Base-by-base conservation (phyloP, 1,140 invertebrate genomes). In the Cepaea nemoralis region DNA sequence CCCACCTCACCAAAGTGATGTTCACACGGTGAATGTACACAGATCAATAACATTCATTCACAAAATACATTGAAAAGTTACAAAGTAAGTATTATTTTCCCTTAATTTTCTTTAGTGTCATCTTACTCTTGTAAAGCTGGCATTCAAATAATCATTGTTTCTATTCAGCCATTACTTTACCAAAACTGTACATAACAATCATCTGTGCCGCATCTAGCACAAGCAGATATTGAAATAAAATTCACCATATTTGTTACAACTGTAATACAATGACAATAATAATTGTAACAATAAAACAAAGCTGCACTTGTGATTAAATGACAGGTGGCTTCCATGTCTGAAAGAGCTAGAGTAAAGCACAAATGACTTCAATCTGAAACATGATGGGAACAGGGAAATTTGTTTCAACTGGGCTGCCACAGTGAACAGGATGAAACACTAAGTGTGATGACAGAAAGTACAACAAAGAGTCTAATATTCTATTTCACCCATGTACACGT, bases 311-410 rank as follows among this genome's bases (percentile, higher is more conserved):
- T 42, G 16, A 70, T 70, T 40, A 40, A 42, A 33, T 35, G 16
- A 33, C n/a, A 69, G 35, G 35, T 70, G 69, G 40, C 69, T 37
- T n/a, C 69, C 33, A 40, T 40, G 37, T 70, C 40, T 70, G 69
- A 70, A 70, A 70, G 69, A 70, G 3, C 69, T 19, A 70, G 35
- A 70, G 69, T 70, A 70, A 70, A 70, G 69, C 35, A 70, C 37
- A 70, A 40, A 3, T 24, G 24, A 22, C 22, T 24, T 16, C 31
- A 69, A 69, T 35, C 3, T 39, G 24, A n/a, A 22, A 70, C 19
- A 40, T 39, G 3, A 42, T 1, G 10, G 40, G 14, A 14, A 35
- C 6, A 69, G 19, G 66, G 66, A 33, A n/a, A 70, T 37, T 40
- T 40, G 5, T 40, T 40, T 1, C 1, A 70, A 70, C 22, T 39